Evolutionary conservation across 2,797 vertebrate genomes (phyloP).

Genomic region (Cuculus canorus): DNA sequence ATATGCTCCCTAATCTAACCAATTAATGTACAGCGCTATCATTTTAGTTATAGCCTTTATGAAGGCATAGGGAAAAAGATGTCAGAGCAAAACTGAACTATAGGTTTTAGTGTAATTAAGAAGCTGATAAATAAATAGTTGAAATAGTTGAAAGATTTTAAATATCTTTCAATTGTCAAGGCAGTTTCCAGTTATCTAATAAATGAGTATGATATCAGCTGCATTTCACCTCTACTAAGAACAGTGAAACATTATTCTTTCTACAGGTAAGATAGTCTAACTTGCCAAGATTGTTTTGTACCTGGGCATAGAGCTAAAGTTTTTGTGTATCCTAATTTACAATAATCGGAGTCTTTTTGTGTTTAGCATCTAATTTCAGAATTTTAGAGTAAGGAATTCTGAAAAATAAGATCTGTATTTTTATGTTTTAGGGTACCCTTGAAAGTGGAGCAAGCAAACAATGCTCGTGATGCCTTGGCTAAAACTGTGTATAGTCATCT

Average conservation of each 20-base stretch:
- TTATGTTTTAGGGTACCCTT: constrained; percentile 86
- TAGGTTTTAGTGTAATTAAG: background rate
- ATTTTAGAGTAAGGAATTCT: background rate
- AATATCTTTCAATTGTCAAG: background rate
- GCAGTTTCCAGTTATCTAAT: background rate
- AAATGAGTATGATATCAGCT: background rate
- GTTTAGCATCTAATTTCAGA: background rate
- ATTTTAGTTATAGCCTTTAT: background rate
- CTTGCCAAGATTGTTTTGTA: background rate
- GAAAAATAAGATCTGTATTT: background rate
- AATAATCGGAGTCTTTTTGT: background rate
- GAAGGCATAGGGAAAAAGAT: background rate
- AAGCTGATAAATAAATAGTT: background rate
- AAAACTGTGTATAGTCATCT: constrained; percentile 95
- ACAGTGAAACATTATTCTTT: background rate
- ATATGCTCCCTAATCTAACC: background rate
- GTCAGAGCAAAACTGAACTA: background rate
- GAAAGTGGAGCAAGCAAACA: constrained; percentile 97
- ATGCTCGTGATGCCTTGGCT: constrained; percentile 92
- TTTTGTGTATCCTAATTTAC: background rate
- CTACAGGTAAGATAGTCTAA: background rate
- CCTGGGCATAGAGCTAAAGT: background rate
- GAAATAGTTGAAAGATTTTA: background rate
- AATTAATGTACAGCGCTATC: background rate
- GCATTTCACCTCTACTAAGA: background rate